A percentile compares a stretch with the other conserved stretches of the same genome.
These are phyloP conservation scores for Drosophila busckii DNA, from an alignment of 1,140 invertebrate species.

Conservation along the genomic window DNA sequence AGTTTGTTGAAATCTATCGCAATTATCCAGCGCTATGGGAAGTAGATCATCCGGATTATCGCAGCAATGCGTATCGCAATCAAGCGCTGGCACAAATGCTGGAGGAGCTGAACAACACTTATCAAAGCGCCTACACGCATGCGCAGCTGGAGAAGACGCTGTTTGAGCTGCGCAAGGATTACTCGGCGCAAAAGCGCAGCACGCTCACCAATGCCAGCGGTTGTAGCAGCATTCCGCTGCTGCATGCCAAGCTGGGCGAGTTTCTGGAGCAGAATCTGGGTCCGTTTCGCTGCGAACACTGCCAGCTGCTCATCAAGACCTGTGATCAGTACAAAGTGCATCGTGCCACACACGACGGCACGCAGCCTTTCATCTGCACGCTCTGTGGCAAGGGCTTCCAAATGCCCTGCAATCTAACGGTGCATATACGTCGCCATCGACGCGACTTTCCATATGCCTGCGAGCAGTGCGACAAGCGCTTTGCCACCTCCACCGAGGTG, in stretches of 20 bases:
- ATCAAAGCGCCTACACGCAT: conserved; percentile 12
- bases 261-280: conserved; percentile 65
- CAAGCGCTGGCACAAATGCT: conserved; percentile 64
- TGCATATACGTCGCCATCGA: conserved; percentile 63
- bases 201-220: conserved; percentile 31
- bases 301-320: conserved; percentile 60
- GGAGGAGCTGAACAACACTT: conserved; percentile 56
- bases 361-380: conserved; percentile 66
- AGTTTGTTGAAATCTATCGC: conserved; percentile 69
- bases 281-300: conserved; percentile 62
- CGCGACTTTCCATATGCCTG: conserved; percentile 68
- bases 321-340: conserved; percentile 73
- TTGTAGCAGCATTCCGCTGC: conserved; percentile 37
- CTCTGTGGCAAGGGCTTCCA: conserved; percentile 71
- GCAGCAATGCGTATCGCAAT: conserved; percentile 63
- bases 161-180: conserved; percentile 63
- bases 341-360: conserved; percentile 60
- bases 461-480: conserved; percentile 62
- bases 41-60: conserved; percentile 69
- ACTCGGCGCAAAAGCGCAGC: conserved; percentile 57
- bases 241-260: conserved; percentile 54
- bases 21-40: conserved; percentile 66
- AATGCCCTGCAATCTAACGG: conserved; percentile 70
- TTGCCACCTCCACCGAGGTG: conserved; percentile 71
- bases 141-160: conserved; percentile 66